A percentile compares a stretch with the other conserved stretches of the same genome.
Evolutionary conservation across 1,140 invertebrate species (phyloP).

Genomic region (Nephotettix cincticeps): DNA sequence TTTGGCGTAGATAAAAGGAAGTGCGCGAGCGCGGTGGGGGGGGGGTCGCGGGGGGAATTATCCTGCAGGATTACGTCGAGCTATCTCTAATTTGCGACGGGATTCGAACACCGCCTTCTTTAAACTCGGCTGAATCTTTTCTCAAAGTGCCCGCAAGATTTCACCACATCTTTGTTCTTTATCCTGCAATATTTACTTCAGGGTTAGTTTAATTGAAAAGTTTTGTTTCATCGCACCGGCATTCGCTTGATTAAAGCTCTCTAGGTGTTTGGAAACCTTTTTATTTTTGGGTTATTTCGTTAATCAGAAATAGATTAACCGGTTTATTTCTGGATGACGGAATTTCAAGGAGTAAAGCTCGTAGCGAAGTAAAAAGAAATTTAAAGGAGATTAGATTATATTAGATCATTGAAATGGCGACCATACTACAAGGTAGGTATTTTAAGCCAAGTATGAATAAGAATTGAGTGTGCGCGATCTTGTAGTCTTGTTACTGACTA

Average conservation of each 20-base stretch:
- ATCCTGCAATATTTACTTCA: neutral
- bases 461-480: no score
- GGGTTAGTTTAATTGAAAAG: neutral
- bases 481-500: no score
- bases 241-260: neutral
- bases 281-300: no score
- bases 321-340: no score
- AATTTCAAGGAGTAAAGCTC: no score
- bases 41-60: neutral
- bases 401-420: no score
- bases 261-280: no score
- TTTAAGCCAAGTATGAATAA: no score
- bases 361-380: no score
- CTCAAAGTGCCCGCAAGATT: neutral
- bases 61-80: constrained; percentile 1
- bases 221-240: neutral
- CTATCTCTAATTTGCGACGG: constrained; percentile 15
- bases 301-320: no score
- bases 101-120: constrained; percentile 12
- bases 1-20: constrained; percentile 19
- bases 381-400: no score
- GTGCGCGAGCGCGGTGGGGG: neutral
- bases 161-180: neutral
- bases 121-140: neutral
- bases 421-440: no score